Conservation (phyloP, 1,140 invertebrate genomes). For the Micrasema longulum region DNA sequence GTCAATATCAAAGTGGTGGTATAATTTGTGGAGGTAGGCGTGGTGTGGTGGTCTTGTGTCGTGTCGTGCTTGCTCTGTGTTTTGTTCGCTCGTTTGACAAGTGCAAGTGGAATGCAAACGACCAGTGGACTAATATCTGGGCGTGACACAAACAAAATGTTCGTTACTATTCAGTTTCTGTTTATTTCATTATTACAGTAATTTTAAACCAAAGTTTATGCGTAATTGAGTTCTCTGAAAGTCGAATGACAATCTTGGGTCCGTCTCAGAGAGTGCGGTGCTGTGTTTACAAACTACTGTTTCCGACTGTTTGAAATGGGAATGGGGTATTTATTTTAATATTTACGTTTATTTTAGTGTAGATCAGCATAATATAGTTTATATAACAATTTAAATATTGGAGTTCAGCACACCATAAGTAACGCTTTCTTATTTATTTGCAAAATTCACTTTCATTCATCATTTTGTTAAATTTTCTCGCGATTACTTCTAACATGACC, state of each 20-base stretch:
- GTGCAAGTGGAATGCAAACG: constrained; percentile 31
- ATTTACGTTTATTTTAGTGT: constrained; percentile 6
- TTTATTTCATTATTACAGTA: constrained; percentile 12
- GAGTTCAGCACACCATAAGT: too few species aligned
- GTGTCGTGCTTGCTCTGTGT: too few species aligned
- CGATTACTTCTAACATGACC: constrained; percentile 3
- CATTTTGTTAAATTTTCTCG: constrained; percentile 2
- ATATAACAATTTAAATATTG: too few species aligned
- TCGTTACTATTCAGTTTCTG: constrained; percentile 30
- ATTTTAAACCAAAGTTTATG: constrained; percentile 1
- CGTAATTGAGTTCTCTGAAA: not conserved
- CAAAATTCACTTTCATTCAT: not conserved
- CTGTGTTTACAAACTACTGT: constrained; percentile 16
- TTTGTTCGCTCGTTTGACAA: constrained; percentile 27
- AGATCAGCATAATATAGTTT: not conserved
- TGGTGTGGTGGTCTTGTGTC: not conserved
- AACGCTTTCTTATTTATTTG: too few species aligned
- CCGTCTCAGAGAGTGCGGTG: constrained; percentile 21
- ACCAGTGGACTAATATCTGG: constrained; percentile 46
- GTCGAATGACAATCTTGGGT: not conserved
- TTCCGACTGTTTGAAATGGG: constrained; percentile 18
- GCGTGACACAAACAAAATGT: constrained; percentile 47
- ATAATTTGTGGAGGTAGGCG: constrained; percentile 9
- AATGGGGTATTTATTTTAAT: constrained; percentile 36
- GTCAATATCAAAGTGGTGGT: not conserved